A percentile compares a stretch with the other conserved stretches of the same genome.
Conservation (phyloP, 2,797 vertebrate genomes). For the Myotis vivesi region DNA sequence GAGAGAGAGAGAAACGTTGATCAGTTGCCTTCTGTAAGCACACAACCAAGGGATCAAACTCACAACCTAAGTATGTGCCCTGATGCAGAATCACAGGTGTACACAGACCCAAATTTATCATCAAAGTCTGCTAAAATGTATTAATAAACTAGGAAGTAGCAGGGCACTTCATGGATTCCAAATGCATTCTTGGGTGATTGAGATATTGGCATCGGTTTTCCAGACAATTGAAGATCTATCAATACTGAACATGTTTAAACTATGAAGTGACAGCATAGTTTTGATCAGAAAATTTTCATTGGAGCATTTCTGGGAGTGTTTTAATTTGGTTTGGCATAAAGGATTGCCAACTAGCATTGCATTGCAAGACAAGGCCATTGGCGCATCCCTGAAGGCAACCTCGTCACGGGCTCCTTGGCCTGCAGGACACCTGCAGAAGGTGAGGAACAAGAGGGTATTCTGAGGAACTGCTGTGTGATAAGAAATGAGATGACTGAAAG, state of each 20-base stretch:
- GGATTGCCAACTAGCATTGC: background rate
- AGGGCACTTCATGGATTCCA: background rate
- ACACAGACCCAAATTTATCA: background rate
- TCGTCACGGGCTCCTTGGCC: background rate
- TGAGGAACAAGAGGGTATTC: background rate
- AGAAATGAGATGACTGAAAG: background rate
- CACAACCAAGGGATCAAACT: background rate
- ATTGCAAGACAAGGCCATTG: background rate
- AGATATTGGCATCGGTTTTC: background rate
- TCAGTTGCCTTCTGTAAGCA: background rate
- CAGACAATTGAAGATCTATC: background rate
- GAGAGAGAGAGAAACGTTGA: background rate
- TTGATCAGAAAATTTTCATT: background rate
- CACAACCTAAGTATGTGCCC: background rate
- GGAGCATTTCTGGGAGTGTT: background rate
- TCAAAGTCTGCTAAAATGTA: background rate
- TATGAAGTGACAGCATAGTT: background rate
- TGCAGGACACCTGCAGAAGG: background rate
- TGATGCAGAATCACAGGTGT: background rate
- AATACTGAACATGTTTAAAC: background rate
- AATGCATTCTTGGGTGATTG: background rate
- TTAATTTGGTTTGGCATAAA: background rate
- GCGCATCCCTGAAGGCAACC: background rate
- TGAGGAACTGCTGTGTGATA: background rate
- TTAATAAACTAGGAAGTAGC: background rate